Percentiles rank a stretch among this genome's conserved stretches.
These are phyloP conservation scores for Eupithecia pulchellata DNA, from an alignment of 2,888 invertebrate genomes.

Conservation along the genomic window DNA sequence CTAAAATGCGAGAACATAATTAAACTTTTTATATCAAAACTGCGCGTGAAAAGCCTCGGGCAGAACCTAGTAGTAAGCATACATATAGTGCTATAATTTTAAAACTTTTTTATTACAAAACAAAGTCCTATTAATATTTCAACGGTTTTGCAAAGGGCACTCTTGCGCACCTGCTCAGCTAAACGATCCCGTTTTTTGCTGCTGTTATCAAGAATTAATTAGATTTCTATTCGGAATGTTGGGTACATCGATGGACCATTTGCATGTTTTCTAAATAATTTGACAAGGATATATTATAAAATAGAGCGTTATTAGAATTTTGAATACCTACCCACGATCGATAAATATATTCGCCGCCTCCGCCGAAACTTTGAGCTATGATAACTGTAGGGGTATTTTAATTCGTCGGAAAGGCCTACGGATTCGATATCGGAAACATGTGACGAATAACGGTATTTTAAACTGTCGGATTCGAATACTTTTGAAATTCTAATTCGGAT, in stretches of 20 bases:
- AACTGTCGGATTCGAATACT: no score
- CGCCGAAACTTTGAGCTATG: no score
- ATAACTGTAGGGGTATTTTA: no score
- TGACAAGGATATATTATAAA: not conserved
- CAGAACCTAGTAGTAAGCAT: not conserved
- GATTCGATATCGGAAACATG: no score
- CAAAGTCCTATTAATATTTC: constrained; percentile 8
- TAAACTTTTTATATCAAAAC: not conserved
- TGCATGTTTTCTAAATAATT: not conserved
- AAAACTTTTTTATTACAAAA: not conserved
- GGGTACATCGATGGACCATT: not conserved
- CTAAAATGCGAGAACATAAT: not conserved
- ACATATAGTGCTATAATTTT: not conserved
- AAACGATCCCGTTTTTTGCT: not conserved
- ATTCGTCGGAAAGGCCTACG: no score
- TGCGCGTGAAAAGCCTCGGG: not conserved
- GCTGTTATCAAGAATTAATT: constrained; percentile 2
- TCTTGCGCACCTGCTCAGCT: constrained; percentile 14
- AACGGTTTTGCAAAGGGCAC: constrained; percentile 25
- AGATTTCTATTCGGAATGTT: not conserved
- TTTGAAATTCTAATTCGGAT: no score
- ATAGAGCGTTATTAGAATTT: not conserved
- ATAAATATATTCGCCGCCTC: no score
- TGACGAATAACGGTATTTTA: no score
- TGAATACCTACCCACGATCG: not conserved